A percentile compares a stretch with the other conserved stretches of the same genome.
Evolutionary conservation across 2,888 invertebrate genomes (phyloP).

Genomic region (Drosophila kanekoi): DNA sequence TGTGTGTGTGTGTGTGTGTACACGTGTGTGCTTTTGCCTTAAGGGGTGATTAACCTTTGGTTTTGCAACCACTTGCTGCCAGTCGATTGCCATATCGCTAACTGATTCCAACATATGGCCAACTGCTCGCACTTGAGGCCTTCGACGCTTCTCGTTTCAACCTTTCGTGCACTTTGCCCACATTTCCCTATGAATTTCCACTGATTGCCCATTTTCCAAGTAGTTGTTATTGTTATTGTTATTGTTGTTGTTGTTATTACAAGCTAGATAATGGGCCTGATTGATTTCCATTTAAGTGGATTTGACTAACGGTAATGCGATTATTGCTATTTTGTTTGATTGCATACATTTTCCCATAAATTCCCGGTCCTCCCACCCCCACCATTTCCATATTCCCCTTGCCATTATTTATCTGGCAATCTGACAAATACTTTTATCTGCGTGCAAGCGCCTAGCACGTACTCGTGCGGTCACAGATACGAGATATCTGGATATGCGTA

Average conservation of each 20-base stretch:
- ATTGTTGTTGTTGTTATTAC: slow-evolving; percentile 40
- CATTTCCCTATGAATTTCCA: slow-evolving; percentile 39
- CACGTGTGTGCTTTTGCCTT: slow-evolving; percentile 40
- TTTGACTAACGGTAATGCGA: slow-evolving; percentile 69
- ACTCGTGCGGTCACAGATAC: slow-evolving; percentile 47
- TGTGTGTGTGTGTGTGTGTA: slow-evolving; percentile 10
- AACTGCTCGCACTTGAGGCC: slow-evolving; percentile 19
- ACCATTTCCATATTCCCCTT: background rate
- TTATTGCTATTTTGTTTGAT: slow-evolving; percentile 60
- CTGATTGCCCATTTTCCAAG: slow-evolving; percentile 50
- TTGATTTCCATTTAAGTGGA: slow-evolving; percentile 72
- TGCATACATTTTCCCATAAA: slow-evolving; percentile 24
- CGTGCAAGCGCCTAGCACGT: slow-evolving; percentile 22
- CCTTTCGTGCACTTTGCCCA: slow-evolving; percentile 41
- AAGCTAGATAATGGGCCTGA: slow-evolving; percentile 62
- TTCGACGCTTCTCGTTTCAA: slow-evolving; percentile 14
- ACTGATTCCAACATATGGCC: slow-evolving; percentile 56
- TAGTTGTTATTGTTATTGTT: slow-evolving; percentile 25
- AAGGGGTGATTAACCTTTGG: slow-evolving; percentile 79
- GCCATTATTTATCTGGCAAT: slow-evolving; percentile 39
- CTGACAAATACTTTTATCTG: slow-evolving; percentile 26
- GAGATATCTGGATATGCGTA: slow-evolving; percentile 21
- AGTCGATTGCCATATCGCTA: slow-evolving; percentile 50
- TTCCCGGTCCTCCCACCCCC: background rate
- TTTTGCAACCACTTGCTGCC: slow-evolving; percentile 56